phyloP scores from a whole-genome alignment of 2,113 vertebrate genomes.

The Indicator indicator region DNA sequence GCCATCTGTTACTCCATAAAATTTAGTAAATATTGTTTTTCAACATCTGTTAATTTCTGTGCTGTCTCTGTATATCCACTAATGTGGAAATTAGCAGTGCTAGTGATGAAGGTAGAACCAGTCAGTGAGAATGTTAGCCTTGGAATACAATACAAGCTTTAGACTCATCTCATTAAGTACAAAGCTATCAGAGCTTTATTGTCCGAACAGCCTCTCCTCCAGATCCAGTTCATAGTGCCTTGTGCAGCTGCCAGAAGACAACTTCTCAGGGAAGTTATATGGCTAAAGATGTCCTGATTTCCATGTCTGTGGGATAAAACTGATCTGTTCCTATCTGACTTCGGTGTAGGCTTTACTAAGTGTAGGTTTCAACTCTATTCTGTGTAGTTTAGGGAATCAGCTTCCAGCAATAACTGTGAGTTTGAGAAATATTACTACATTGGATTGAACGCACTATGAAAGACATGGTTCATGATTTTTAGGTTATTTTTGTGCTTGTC shows the following conservation, averaged over 20 bases:
- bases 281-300: not conserved
- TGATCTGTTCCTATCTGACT: not conserved
- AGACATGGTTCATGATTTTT: not conserved
- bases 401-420: not conserved
- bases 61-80: accelerated
- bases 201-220: not conserved
- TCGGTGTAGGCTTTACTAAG: not conserved
- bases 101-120: not conserved
- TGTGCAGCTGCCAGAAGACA: not conserved
- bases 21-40: not conserved
- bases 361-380: not conserved
- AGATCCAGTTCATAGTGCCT: not conserved
- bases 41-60: not conserved
- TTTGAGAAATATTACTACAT: not conserved
- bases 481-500: not conserved
- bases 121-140: no score
- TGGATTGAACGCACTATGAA: not conserved
- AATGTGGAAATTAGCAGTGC: not conserved
- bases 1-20: not conserved
- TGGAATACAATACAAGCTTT: not conserved
- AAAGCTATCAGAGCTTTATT: not conserved
- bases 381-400: not conserved
- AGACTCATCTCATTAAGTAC: not conserved
- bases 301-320: accelerated
- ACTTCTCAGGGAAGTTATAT: not conserved